Percentiles rank a stretch among this genome's conserved stretches.
phyloP scores from a whole-genome alignment of 2,888 invertebrate species.

The Tipula helvola region DNA sequence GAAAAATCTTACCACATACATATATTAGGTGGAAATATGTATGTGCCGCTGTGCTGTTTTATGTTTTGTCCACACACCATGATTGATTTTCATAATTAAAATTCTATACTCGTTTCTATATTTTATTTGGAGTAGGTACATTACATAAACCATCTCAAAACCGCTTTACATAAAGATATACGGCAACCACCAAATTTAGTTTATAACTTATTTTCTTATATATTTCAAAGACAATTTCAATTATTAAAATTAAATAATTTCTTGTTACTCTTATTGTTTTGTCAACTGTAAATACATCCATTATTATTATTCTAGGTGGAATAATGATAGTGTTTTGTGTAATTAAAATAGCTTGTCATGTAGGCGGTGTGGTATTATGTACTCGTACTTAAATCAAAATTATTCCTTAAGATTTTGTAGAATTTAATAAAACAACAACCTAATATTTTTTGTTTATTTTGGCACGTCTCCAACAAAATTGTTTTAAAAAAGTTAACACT shows the following conservation, averaged over 20 bases:
- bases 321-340: not conserved
- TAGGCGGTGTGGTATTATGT: not conserved
- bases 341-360: not conserved
- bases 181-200: too few species aligned
- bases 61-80: not conserved
- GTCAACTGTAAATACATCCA: not conserved
- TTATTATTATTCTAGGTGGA: not conserved
- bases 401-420: not conserved
- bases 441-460: not conserved
- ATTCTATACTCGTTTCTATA: not conserved
- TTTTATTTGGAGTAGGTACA: not conserved
- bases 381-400: not conserved
- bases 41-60: not conserved
- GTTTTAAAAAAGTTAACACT: not conserved
- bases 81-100: not conserved
- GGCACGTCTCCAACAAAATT: not conserved
- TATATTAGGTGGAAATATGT: not conserved
- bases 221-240: not conserved
- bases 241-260: not conserved
- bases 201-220: too few species aligned
- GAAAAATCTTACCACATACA: not conserved
- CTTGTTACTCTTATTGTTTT: not conserved
- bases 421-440: not conserved
- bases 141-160: not conserved
- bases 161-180: too few species aligned